These are phyloP conservation scores for Lemur catta DNA, from an alignment of 2,797 vertebrate species.

Conservation along the genomic window DNA sequence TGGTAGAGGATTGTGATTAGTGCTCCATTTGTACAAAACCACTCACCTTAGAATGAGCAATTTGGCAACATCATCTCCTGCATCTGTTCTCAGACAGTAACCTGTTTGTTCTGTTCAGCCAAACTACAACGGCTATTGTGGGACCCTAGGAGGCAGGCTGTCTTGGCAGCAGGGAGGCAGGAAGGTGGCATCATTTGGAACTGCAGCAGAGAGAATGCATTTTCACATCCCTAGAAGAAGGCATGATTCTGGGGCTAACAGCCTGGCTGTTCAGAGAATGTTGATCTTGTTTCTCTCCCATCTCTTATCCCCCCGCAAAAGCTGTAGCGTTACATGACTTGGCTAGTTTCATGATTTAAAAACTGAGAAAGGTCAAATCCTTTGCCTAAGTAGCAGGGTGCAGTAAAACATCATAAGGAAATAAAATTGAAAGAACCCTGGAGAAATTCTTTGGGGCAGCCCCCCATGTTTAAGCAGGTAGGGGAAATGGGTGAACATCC, in stretches of 20 bases:
- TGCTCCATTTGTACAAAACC: background rate
- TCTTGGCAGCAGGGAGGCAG: background rate
- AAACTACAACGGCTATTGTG: background rate
- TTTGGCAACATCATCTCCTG: slow-evolving; percentile 18
- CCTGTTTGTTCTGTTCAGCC: background rate
- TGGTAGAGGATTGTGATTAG: slow-evolving; percentile 31
- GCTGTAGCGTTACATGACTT: background rate
- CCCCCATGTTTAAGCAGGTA: background rate
- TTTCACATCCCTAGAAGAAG: background rate
- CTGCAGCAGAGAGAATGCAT: background rate
- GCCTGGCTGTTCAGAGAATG: background rate
- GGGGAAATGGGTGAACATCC: background rate
- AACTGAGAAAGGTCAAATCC: background rate
- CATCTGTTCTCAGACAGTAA: slow-evolving; percentile 22
- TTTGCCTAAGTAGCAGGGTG: background rate
- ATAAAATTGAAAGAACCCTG: background rate
- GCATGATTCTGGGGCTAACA: background rate
- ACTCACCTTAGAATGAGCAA: background rate
- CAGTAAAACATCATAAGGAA: background rate
- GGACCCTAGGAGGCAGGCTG: background rate
- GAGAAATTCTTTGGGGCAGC: background rate
- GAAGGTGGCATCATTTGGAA: background rate
- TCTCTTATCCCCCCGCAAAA: background rate
- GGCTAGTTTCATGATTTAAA: background rate
- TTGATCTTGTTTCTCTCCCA: background rate